Evolutionary conservation across 2,113 vertebrate species (phyloP).

Genomic region (Tyto alba): DNA sequence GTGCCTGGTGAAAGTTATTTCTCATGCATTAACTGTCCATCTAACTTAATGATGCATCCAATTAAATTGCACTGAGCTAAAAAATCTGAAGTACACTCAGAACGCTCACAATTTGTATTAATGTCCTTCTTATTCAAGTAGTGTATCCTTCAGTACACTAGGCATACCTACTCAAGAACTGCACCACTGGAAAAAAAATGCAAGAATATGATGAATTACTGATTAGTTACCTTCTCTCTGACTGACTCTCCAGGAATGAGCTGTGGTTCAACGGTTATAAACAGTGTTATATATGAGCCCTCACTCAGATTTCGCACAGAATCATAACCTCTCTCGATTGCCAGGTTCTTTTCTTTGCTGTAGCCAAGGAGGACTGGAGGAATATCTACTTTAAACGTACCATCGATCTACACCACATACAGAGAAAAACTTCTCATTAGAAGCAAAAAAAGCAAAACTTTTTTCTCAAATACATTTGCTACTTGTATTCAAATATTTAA

Average conservation of each 20-base stretch:
- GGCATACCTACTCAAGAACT: not conserved
- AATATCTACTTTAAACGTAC: slow-evolving; percentile 88
- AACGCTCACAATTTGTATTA: not conserved
- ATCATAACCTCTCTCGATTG: slow-evolving; percentile 76
- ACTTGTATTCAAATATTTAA: not conserved
- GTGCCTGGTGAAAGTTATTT: not conserved
- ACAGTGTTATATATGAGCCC: slow-evolving; percentile 90
- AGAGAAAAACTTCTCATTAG: not conserved
- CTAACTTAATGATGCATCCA: not conserved
- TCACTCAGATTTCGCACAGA: slow-evolving; percentile 75
- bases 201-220: not conserved
- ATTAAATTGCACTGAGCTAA: not conserved
- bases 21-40: not conserved
- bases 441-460: not conserved
- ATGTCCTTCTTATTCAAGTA: not conserved
- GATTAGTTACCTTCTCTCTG: slow-evolving; percentile 83
- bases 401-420: slow-evolving; percentile 81
- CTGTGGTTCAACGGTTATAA: slow-evolving; percentile 92
- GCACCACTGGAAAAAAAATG: not conserved
- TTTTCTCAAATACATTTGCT: not conserved
- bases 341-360: slow-evolving; percentile 81
- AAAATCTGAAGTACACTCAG: not conserved
- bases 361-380: slow-evolving; percentile 95
- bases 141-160: not conserved
- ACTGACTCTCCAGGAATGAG: slow-evolving; percentile 88